phyloP scores from a whole-genome alignment of 2,888 invertebrate genomes.

The Trisateles emortualis region DNA sequence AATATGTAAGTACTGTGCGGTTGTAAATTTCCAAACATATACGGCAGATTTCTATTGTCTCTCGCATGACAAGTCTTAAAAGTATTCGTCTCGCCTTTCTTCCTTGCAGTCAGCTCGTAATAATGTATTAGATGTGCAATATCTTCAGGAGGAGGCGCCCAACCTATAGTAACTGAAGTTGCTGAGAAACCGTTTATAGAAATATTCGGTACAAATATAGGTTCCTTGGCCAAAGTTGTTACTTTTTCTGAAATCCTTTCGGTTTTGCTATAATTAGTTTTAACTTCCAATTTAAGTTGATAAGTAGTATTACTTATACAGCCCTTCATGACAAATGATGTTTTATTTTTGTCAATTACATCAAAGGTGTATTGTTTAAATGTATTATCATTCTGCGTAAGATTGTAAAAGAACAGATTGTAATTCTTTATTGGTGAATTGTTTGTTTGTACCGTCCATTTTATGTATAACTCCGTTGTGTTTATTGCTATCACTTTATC shows the following conservation, averaged over 20 bases:
- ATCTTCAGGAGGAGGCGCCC: constrained; percentile 89
- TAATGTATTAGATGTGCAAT: constrained; percentile 91
- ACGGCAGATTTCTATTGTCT: constrained; percentile 89
- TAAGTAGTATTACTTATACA: constrained; percentile 90
- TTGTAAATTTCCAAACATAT: constrained; percentile 92
- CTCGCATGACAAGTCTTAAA: constrained; percentile 87
- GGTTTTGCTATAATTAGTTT: constrained; percentile 88
- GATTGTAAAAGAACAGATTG: constrained; percentile 71
- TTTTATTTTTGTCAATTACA: constrained; percentile 88
- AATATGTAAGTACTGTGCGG: constrained; percentile 94
- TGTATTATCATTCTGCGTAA: too few relatives aligned
- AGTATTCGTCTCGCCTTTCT: constrained; percentile 78
- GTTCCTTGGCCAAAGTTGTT: constrained; percentile 90
- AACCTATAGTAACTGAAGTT: constrained; percentile 93
- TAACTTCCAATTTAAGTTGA: constrained; percentile 89
- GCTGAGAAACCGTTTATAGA: constrained; percentile 90
- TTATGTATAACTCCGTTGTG: constrained; percentile 91
- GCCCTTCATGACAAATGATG: constrained; percentile 90
- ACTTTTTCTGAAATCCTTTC: constrained; percentile 61
- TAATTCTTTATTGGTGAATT: constrained; percentile 90
- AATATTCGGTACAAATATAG: constrained; percentile 92
- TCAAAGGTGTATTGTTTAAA: too few relatives aligned
- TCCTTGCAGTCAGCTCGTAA: constrained; percentile 89
- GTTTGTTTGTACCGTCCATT: constrained; percentile 93
- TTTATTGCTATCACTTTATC: constrained; percentile 92